A percentile compares a stretch with the other conserved stretches of the same genome.
These are phyloP conservation scores for Aphelenchoides fujianensis DNA, from an alignment of 1,140 invertebrate species.

Conservation along the genomic window DNA sequence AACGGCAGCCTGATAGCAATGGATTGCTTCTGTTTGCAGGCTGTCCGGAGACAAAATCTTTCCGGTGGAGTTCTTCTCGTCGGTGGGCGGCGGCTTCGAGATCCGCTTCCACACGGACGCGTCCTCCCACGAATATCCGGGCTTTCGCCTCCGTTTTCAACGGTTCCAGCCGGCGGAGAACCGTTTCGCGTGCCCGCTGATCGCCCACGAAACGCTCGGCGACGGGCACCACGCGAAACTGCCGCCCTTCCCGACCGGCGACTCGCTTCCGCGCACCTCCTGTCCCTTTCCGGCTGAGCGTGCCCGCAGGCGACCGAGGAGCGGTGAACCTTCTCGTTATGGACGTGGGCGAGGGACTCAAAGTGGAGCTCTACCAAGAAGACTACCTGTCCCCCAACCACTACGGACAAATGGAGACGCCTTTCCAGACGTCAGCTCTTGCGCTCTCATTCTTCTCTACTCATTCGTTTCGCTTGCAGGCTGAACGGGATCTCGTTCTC, in stretches of 20 bases:
- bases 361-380: background rate
- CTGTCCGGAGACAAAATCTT: background rate
- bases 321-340: background rate
- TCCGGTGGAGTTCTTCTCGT: background rate
- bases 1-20: background rate
- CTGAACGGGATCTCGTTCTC: too few species aligned
- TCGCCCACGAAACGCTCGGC: background rate
- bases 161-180: background rate
- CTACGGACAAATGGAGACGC: too few species aligned
- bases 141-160: background rate
- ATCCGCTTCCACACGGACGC: slow-evolving; percentile 10
- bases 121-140: background rate
- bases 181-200: background rate
- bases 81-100: background rate
- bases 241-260: background rate
- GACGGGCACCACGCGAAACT: background rate
- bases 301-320: background rate
- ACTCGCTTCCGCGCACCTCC: background rate
- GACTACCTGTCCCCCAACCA: too few species aligned
- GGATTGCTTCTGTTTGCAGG: background rate
- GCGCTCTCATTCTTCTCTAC: too few species aligned
- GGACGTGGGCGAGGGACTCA: background rate
- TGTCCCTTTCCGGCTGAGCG: background rate
- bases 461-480: too few species aligned
- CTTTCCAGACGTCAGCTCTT: too few species aligned